A percentile compares a stretch with the other conserved stretches of the same genome.
Conservation (phyloP, 2,888 invertebrate species). For the Invenusta paracnida region DNA sequence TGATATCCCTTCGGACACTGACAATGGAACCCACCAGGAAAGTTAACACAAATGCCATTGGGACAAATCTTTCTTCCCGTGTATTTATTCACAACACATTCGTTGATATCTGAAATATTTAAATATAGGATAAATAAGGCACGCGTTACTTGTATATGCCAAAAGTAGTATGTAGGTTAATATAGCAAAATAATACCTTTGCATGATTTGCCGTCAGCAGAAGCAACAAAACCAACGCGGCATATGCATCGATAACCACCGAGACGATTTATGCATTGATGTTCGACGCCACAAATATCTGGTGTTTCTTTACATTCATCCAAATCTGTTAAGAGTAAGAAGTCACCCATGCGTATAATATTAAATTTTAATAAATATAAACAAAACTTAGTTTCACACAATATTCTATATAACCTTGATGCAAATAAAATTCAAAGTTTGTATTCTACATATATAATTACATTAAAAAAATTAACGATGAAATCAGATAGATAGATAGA, state of each 20-base stretch:
- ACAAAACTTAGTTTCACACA: too few species aligned
- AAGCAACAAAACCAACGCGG: not conserved
- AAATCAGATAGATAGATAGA: too few species aligned
- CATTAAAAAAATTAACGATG: too few species aligned
- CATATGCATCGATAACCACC: not conserved
- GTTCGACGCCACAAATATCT: not conserved
- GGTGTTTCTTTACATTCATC: conserved; percentile 11
- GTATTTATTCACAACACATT: not conserved
- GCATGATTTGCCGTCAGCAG: not conserved
- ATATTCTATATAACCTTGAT: too few species aligned
- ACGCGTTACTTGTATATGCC: too few species aligned
- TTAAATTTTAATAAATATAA: too few species aligned
- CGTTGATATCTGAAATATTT: not conserved
- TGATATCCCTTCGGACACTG: conserved; percentile 11
- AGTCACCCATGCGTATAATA: not conserved
- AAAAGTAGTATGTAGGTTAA: too few species aligned
- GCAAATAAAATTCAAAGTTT: too few species aligned
- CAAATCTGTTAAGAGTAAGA: not conserved
- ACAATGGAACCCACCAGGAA: not conserved
- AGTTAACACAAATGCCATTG: conserved; percentile 2
- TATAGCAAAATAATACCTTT: not conserved
- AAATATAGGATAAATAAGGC: too few species aligned
- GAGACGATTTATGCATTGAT: not conserved
- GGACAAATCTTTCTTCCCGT: not conserved
- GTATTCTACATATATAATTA: too few species aligned